Conservation (phyloP, 2,888 invertebrate genomes). For the Oegoconia quadripuncta region DNA sequence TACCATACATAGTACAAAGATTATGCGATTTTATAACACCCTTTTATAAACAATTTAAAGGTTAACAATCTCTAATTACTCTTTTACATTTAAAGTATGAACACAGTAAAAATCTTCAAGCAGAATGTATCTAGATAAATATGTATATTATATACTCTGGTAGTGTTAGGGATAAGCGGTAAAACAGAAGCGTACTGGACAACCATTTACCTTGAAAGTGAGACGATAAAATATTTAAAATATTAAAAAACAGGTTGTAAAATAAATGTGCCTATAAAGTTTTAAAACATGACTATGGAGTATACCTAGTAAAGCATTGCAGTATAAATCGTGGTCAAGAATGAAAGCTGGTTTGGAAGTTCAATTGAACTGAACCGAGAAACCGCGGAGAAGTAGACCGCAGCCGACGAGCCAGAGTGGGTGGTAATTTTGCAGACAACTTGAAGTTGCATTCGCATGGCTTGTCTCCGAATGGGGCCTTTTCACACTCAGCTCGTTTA, state of each 20-base stretch:
- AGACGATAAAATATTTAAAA: slow-evolving; percentile 44
- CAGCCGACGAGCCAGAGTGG: slow-evolving; percentile 44
- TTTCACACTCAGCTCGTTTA: slow-evolving; percentile 67
- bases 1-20: slow-evolving; percentile 16
- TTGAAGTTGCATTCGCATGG: slow-evolving; percentile 48
- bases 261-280: slow-evolving; percentile 7
- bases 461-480: slow-evolving; percentile 58
- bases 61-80: slow-evolving; percentile 22
- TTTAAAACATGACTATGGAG: not conserved
- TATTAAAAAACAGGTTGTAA: slow-evolving; percentile 9
- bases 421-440: slow-evolving; percentile 29
- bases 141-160: not conserved
- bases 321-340: slow-evolving; percentile 26
- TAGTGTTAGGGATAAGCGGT: slow-evolving; percentile 13
- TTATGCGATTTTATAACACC: slow-evolving; percentile 18
- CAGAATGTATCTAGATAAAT: slow-evolving; percentile 5
- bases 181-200: slow-evolving; percentile 39
- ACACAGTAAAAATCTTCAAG: slow-evolving; percentile 32
- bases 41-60: slow-evolving; percentile 5
- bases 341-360: slow-evolving; percentile 20
- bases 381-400: slow-evolving; percentile 42
- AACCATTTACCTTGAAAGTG: slow-evolving; percentile 65
- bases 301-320: not conserved
- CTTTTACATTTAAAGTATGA: slow-evolving; percentile 28
- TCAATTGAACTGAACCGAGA: slow-evolving; percentile 22